Evolutionary conservation across 2,888 invertebrate genomes (phyloP).

Genomic region (Augiades crinisus): DNA sequence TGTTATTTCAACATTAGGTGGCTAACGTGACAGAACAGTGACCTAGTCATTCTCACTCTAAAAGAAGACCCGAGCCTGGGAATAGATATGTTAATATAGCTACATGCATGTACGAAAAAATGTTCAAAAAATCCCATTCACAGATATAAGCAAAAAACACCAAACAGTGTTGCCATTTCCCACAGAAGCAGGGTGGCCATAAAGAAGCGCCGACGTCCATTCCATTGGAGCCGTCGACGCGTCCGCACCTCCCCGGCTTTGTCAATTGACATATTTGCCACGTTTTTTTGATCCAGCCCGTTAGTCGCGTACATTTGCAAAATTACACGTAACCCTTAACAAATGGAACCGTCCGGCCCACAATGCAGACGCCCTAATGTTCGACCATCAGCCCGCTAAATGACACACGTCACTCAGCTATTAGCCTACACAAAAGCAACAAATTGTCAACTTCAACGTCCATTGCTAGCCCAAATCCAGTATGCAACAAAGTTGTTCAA

Average conservation of each 20-base stretch:
- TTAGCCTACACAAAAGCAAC: conserved; percentile 40
- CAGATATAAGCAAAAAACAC: no score
- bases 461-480: conserved; percentile 41
- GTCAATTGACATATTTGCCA: conserved; percentile 59
- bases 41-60: no score
- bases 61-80: no score
- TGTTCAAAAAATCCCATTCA: no score
- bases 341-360: conserved; percentile 62
- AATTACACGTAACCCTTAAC: conserved; percentile 67
- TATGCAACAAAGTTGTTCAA: rapidly evolving
- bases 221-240: conserved; percentile 7
- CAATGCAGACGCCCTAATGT: conserved; percentile 77
- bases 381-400: conserved; percentile 75
- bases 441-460: conserved; percentile 24
- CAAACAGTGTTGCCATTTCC: conserved; percentile 8
- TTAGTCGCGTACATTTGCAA: conserved; percentile 63
- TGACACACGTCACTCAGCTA: conserved; percentile 75
- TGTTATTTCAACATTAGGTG: no score
- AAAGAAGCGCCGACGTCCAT: conserved; percentile 19
- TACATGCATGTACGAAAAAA: no score
- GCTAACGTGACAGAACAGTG: no score
- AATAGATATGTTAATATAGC: no score
- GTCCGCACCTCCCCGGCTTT: conserved; percentile 29
- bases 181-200: conserved; percentile 11
- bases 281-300: conserved; percentile 57